Evolutionary conservation across 2,888 invertebrate species (phyloP).

Genomic region (Napeogenes inachia): DNA sequence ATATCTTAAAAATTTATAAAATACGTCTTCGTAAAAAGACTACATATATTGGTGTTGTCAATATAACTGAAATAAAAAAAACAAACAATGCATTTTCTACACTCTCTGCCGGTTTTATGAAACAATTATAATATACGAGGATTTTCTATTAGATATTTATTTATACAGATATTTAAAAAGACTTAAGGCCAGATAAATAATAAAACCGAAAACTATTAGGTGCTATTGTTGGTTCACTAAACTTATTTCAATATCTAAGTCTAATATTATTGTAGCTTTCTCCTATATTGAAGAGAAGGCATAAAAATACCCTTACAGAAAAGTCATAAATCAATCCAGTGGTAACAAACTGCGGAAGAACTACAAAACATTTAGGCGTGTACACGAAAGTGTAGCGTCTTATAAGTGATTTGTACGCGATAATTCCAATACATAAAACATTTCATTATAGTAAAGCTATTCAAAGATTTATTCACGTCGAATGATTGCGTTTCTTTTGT

Average conservation of each 20-base stretch:
- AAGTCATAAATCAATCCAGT: constrained; percentile 30
- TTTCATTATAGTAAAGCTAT: constrained; percentile 71
- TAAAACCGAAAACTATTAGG: too few species aligned
- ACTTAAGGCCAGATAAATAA: too few species aligned
- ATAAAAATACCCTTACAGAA: constrained; percentile 22
- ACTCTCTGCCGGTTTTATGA: too few species aligned
- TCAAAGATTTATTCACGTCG: constrained; percentile 70
- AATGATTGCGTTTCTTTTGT: constrained; percentile 77
- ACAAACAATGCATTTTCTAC: too few species aligned
- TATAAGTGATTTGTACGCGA: constrained; percentile 60
- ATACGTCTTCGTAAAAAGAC: too few species aligned
- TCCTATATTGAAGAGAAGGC: constrained; percentile 17
- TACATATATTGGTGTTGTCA: too few species aligned
- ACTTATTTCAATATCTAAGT: constrained; percentile 25
- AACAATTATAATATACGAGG: too few species aligned
- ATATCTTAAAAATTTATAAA: too few species aligned
- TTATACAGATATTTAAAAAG: too few species aligned
- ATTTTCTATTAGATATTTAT: too few species aligned
- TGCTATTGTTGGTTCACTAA: too few species aligned
- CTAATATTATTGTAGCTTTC: constrained; percentile 2
- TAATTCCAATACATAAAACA: constrained; percentile 72
- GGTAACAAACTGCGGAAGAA: constrained; percentile 33
- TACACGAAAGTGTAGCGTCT: constrained; percentile 27
- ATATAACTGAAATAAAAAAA: too few species aligned
- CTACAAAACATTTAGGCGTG: constrained; percentile 30